Base-by-base conservation (phyloP, 2,797 vertebrate species). In the Halcyon chelicuti region DNA sequence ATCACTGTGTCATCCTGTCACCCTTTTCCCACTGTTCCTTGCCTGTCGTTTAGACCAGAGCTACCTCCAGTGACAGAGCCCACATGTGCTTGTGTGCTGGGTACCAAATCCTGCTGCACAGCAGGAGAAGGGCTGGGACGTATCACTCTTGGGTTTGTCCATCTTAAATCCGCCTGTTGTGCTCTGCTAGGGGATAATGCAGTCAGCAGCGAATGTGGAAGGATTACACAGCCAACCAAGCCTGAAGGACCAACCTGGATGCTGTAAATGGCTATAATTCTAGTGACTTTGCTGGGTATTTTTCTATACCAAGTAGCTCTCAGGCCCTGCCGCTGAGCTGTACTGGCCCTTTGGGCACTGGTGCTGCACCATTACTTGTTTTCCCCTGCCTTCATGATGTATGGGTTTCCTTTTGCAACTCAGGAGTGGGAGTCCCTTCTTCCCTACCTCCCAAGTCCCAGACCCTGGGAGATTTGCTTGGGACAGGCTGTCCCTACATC, bases 201-300 rank as follows among this genome's bases (percentile, higher is more conserved):
- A 22, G 25, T 0, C 3, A 66, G 51, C 58, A 66, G 55, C 0
- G 2, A 77, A 57, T 0, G 0, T 80, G 88, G 73, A 90, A 91
- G 52, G 86, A 74, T 84, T 92, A 63, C 1, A 1, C 5, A 20
- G 44, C 46, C 70, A 78, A 2, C 52, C 73, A 75, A 94, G 65
- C 37, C 73, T 88, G 86, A 84, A 88, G 70, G 66, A 77, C 62
- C 68, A 86, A 42, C 52, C 47, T 86, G 74, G 33, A 40, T 75
- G 49, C 57, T 74, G 35, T 51, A 80, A 80, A 62, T 66, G 60
- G 33, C 55, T 88, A 76, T 72, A 92, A 84, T 20, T 86, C n/a
- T 14, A 35, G 54, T 40, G 54, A 49, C 66, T 93, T 52, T 63
- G 37, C 14, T 51, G 16, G 29, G 2, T 37, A 67, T 77, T 75